Base-by-base conservation (phyloP, 2,888 invertebrate genomes). In the Stenodera caucasica region DNA sequence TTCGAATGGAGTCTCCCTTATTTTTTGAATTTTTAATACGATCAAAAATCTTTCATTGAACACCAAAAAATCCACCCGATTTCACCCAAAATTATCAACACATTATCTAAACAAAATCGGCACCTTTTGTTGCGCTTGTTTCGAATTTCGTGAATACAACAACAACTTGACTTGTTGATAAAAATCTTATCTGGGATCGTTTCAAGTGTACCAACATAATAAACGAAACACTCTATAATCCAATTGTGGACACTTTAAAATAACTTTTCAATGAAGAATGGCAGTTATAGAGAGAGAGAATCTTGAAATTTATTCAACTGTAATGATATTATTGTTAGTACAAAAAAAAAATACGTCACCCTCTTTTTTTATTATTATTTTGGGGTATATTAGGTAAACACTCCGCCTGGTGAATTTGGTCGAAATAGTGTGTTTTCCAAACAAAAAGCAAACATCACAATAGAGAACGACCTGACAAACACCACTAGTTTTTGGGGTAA, bases 371-470 rank as follows among this genome's bases (percentile, higher is more conserved):
- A 45, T 21, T 45, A 21, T 45, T 45, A 21, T 45, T 45, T 11
- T 2, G 21, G 6, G 15, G 37, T 77, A 74, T 75, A 75, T 76
- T 76, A 72, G 72, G 77, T 78, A 78, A 78, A 78, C 77, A 78
- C 71, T 69, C 75, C 78, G 77, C 78, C 78, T 67, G 71, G 71
- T 69, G 74, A 76, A 75, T 78, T 76, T 76, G 69, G 45, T 70
- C 66, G 71, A 74, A 77, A 76, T 70, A 69, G 70, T 75, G 45
- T 45, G 74, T 77, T 77, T 76, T 76, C 66, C 74, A 74, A 74
- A n/a, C 74, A 74, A 75, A 75, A 73, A 72, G 72, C 69, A 73
- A 75, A 75, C 69, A 71, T 69, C 65, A 75, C 74, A 75, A 75
- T 70, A 69, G 67, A 61, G 67, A 55, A 53, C 60, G 63, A 56